Percentiles rank a stretch among this genome's conserved stretches.
These are phyloP conservation scores for Myzus persicae DNA, from an alignment of 1,140 invertebrate species.

Conservation along the genomic window DNA sequence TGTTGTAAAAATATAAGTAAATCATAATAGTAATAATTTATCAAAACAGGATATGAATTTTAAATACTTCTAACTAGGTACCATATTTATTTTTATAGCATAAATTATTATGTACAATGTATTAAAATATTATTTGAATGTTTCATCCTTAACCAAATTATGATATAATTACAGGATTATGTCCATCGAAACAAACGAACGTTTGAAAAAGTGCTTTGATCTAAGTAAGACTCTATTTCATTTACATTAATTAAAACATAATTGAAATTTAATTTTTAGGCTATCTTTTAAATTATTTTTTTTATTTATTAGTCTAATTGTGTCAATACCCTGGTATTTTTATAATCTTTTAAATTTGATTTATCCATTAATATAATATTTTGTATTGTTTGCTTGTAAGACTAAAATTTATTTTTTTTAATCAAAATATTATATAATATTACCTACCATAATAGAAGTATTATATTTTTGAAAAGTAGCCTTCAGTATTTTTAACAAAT, in stretches of 20 bases:
- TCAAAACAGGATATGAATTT: neutral
- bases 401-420: neutral
- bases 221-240: conserved; percentile 19
- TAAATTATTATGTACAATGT: neutral
- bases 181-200: conserved; percentile 29
- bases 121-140: neutral
- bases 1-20: neutral
- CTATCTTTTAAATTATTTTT: no score
- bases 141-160: neutral
- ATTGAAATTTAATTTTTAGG: no score
- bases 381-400: neutral
- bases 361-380: neutral
- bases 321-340: no score
- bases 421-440: neutral
- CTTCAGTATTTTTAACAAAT: no score
- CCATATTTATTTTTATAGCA: neutral
- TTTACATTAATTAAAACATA: neutral
- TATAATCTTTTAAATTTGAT: no score
- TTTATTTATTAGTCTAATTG: no score
- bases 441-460: neutral
- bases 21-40: neutral
- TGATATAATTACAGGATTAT: conserved; percentile 44
- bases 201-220: conserved; percentile 47
- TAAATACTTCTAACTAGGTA: neutral
- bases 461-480: neutral